A percentile compares a stretch with the other conserved stretches of the same genome.
Evolutionary conservation across 2,888 invertebrate genomes (phyloP).

Genomic region (Agonopterix heracliana): DNA sequence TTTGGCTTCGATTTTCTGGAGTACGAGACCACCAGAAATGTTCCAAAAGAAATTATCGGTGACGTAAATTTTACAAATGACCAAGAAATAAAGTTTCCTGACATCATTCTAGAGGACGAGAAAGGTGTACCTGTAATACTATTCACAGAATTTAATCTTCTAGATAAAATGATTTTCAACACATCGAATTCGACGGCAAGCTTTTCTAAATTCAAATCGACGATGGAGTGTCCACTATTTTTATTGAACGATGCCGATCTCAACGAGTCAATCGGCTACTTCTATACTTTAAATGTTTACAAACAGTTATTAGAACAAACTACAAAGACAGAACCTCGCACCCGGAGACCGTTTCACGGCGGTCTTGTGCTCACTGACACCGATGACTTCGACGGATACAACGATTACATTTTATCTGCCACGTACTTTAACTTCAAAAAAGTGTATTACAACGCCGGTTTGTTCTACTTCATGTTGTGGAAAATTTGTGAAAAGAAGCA

Average conservation of each 20-base stretch:
- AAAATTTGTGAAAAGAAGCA: slow-evolving; percentile 38
- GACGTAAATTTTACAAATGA: slow-evolving; percentile 27
- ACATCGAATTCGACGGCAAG: slow-evolving; percentile 19
- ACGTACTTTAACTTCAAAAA: slow-evolving; percentile 38
- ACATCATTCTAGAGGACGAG: slow-evolving; percentile 34
- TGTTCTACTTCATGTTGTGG: slow-evolving; percentile 38
- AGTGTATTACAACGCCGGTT: slow-evolving; percentile 31
- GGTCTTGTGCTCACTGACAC: slow-evolving; percentile 34
- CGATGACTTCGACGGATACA: slow-evolving; percentile 36
- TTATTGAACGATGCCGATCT: slow-evolving; percentile 29
- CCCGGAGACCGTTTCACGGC: slow-evolving; percentile 31
- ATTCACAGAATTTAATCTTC: slow-evolving; percentile 25
- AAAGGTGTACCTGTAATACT: slow-evolving; percentile 39
- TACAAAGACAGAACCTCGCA: slow-evolving; percentile 31
- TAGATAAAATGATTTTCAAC: slow-evolving; percentile 34
- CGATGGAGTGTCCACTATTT: slow-evolving; percentile 36
- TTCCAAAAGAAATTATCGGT: slow-evolving; percentile 25
- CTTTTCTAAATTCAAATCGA: slow-evolving; percentile 31
- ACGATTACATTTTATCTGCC: slow-evolving; percentile 37
- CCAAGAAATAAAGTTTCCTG: slow-evolving; percentile 38
- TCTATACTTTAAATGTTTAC: slow-evolving; percentile 37
- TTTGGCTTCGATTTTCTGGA: slow-evolving; percentile 34
- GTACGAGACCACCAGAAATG: slow-evolving; percentile 21
- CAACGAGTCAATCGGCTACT: slow-evolving; percentile 36
- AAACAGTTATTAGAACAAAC: slow-evolving; percentile 27